Percentiles rank a stretch among this genome's conserved stretches.
phyloP scores from a whole-genome alignment of 2,113 vertebrate species.

The Hyperoodon ampullatus region DNA sequence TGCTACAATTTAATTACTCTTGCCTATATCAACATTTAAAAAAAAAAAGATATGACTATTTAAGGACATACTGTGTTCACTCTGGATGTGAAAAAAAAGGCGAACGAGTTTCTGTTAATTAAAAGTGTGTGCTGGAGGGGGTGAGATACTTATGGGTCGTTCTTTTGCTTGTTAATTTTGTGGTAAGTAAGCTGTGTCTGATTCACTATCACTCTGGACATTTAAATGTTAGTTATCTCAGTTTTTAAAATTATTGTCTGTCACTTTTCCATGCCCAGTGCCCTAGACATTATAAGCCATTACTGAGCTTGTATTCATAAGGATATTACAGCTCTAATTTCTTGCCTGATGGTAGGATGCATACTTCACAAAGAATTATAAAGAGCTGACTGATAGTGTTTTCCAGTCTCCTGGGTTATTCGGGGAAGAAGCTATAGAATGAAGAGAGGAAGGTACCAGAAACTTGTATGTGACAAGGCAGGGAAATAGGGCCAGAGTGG shows the following conservation, averaged over 20 bases:
- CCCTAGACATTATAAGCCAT: background rate
- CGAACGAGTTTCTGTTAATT: slow-evolving; percentile 52
- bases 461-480: background rate
- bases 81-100: slow-evolving; percentile 23
- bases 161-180: slow-evolving; percentile 53
- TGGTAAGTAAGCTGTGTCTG: slow-evolving; percentile 47
- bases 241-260: slow-evolving; percentile 15
- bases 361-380: background rate
- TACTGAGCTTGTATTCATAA: background rate
- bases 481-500: background rate
- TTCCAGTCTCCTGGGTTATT: background rate
- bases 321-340: background rate
- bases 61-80: background rate
- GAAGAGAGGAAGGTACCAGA: background rate
- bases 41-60: background rate
- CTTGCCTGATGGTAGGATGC: background rate
- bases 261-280: background rate
- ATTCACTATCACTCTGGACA: slow-evolving; percentile 39
- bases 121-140: slow-evolving; percentile 13
- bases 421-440: background rate
- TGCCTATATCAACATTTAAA: background rate
- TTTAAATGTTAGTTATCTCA: slow-evolving; percentile 58
- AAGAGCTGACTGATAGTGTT: background rate
- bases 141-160: background rate
- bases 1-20: slow-evolving; percentile 66